Percentiles rank a stretch among this genome's conserved stretches.
Conservation (phyloP, 2,888 invertebrate species). For the Ochlodes sylvanus region DNA sequence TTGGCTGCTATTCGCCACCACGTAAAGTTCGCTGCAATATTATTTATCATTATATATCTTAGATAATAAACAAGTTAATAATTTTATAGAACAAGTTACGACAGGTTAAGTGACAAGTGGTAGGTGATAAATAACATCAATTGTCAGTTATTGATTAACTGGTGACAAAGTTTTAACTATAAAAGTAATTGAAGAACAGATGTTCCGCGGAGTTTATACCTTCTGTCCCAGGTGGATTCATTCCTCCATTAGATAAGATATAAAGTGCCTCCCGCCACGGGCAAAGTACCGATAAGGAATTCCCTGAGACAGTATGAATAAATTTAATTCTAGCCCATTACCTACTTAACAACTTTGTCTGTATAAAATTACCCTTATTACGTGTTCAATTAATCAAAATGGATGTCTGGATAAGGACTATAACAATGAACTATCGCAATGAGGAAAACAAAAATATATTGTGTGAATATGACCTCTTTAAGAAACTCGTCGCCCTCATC, state of each 20-base stretch:
- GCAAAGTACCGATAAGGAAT: neutral
- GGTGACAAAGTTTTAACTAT: constrained; percentile 15
- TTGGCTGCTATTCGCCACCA: too few species aligned
- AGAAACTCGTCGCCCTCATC: too few species aligned
- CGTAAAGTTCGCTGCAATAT: too few species aligned
- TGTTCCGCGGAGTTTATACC: neutral
- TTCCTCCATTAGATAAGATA: constrained; percentile 5
- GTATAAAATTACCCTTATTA: too few species aligned
- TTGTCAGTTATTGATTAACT: constrained; percentile 25
- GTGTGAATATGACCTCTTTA: too few species aligned
- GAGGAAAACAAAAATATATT: too few species aligned
- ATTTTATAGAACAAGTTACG: neutral
- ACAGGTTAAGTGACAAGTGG: neutral
- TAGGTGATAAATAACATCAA: constrained; percentile 12
- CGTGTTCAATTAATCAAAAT: too few species aligned
- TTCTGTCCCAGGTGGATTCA: constrained; percentile 8
- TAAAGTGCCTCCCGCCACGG: constrained; percentile 3
- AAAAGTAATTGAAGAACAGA: constrained; percentile 24
- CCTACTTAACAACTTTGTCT: neutral
- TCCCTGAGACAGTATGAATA: neutral
- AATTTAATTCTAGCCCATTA: constrained; percentile 6
- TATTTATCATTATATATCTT: too few species aligned
- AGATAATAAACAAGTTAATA: too few species aligned
- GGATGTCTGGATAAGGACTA: too few species aligned
- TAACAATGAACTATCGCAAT: too few species aligned